Percentiles rank a stretch among this genome's conserved stretches.
Conservation (phyloP, 2,888 invertebrate genomes). For the Leucophora obtusa region DNA sequence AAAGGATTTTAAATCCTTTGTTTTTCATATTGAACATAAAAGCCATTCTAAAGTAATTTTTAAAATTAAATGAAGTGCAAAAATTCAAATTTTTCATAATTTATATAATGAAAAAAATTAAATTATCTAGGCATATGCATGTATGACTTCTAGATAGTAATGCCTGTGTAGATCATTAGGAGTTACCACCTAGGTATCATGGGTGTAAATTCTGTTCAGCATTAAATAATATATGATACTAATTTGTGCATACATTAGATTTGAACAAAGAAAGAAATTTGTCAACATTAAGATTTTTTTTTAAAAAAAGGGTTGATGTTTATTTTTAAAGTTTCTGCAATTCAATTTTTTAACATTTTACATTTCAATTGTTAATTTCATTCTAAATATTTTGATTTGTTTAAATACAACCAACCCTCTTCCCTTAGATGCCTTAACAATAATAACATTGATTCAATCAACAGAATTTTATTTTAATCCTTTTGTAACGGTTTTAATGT, state of each 20-base stretch:
- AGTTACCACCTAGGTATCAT: conserved; percentile 27
- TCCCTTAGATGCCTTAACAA: conserved; percentile 18
- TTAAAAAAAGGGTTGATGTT: conserved; percentile 40
- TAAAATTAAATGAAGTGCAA: conserved; percentile 77
- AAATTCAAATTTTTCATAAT: conserved; percentile 75
- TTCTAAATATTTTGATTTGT: conserved; percentile 63
- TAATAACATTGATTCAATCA: conserved; percentile 25
- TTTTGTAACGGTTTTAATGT: conserved; percentile 57
- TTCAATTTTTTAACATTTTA: conserved; percentile 7
- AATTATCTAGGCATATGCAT: conserved; percentile 52
- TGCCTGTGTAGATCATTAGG: conserved; percentile 63
- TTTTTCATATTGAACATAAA: not conserved
- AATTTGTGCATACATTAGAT: conserved; percentile 36
- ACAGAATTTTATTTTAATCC: conserved; percentile 46
- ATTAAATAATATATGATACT: conserved; percentile 12
- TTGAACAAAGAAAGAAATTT: conserved; percentile 43
- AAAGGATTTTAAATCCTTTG: conserved; percentile 32
- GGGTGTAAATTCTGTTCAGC: not conserved
- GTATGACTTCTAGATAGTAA: conserved; percentile 62
- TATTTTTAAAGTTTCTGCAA: not conserved
- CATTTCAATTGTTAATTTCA: conserved; percentile 21
- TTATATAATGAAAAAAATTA: conserved; percentile 18
- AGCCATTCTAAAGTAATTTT: conserved; percentile 39
- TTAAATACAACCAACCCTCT: conserved; percentile 46
- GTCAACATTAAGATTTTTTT: conserved; percentile 27